Base-by-base conservation (phyloP, 2,797 vertebrate genomes). In the Lacerta viridis region DNA sequence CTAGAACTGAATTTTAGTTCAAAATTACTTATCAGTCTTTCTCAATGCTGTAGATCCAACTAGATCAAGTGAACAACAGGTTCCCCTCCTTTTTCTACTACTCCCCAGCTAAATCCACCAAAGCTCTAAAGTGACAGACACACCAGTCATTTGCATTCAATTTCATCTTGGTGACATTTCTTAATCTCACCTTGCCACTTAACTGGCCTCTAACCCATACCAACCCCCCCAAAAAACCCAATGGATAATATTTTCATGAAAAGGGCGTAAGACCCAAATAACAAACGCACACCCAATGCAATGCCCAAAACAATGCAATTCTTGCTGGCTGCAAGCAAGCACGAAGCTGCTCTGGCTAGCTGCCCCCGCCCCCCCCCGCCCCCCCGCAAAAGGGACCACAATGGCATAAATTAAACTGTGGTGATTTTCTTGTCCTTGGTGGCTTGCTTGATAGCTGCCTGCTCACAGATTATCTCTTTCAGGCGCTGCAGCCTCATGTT, bases 351-450 rank as follows among this genome's bases (percentile, higher is more conserved):
- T 46, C 36, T 23, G 15, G 13, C 2, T 27, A n/a, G 8, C 41
- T 0, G 18, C 15, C 3, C 2, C 20, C 0, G n/a, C n/a, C n/a
- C n/a, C n/a, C 13, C 6, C 9, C 5, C 13, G n/a, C 33, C 4
- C 78, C 29, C 0, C 25, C 1, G 1, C 5, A 0, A 0, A 0
- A 9, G 17, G 2, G 0, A 1, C 1, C 10, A 20, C 0, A 1
- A 9, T 5, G 0, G 64, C 0, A 11, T 1, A 5, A 11, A 0
- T 95, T 93, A 99, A 87, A 99, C 99, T 0, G 99, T 99, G 43
- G 99, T 99, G 96, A 99, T 99, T 91, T 99, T 99, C 97, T 99
- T 99, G 96, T 99, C 99, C 95, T 99, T 99, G 95, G 98, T 98
- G 96, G 99, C 99, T 94, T 99, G 99, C 90, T 99, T 99, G 96